Evolutionary conservation across 2,888 invertebrate species (phyloP).

Genomic region (Calliphora vomitoria): DNA sequence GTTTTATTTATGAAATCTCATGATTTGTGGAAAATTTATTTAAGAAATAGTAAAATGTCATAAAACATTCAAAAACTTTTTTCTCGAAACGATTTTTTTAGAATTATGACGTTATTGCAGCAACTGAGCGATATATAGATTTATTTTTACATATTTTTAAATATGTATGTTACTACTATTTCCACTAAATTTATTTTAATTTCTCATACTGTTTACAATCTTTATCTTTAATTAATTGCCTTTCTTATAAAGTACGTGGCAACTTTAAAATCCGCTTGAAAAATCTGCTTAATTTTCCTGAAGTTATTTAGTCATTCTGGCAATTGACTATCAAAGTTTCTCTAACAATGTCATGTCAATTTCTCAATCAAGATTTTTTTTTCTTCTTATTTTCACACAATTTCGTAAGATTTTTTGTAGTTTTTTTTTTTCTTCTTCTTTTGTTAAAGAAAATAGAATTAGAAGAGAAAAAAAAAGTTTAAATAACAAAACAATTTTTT

Average conservation of each 20-base stretch:
- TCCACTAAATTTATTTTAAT: too few relatives aligned
- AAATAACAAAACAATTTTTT: slow-evolving; percentile 21
- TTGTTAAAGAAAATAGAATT: neutral
- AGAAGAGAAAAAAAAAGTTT: neutral
- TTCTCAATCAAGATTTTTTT: neutral
- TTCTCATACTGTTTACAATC: neutral
- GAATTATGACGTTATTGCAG: too few relatives aligned
- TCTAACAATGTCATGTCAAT: slow-evolving; percentile 15
- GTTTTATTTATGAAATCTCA: too few relatives aligned
- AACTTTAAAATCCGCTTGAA: slow-evolving; percentile 2
- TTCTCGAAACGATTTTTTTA: too few relatives aligned
- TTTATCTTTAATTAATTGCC: neutral
- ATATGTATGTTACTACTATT: too few relatives aligned
- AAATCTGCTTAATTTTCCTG: neutral
- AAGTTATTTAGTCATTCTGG: slow-evolving; percentile 15
- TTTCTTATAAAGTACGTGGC: neutral
- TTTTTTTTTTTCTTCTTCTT: neutral
- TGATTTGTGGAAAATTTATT: too few relatives aligned
- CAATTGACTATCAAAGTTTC: slow-evolving; percentile 1
- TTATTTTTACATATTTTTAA: too few relatives aligned
- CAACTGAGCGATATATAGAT: too few relatives aligned
- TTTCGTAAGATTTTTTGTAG: neutral
- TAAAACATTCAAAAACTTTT: too few relatives aligned
- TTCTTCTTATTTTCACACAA: slow-evolving; percentile 7
- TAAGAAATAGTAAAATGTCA: too few relatives aligned